Evolutionary conservation across 2,888 invertebrate species (phyloP).

Genomic region (Xanthia icteritia): DNA sequence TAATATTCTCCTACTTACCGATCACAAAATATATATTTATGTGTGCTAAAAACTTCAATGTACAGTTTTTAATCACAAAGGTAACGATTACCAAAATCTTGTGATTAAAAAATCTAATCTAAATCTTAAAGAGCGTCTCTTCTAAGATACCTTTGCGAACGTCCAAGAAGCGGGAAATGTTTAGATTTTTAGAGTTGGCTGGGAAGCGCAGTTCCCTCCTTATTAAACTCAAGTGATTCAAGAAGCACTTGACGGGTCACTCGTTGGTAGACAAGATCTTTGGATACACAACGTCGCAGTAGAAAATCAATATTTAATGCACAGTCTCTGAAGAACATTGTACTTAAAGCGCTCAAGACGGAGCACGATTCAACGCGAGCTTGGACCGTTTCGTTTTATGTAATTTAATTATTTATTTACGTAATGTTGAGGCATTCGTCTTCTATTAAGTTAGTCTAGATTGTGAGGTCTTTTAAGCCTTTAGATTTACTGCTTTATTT

Average conservation of each 20-base stretch:
- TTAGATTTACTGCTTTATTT: constrained; percentile 39
- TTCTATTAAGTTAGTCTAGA: constrained; percentile 59
- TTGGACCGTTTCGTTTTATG: constrained; percentile 45
- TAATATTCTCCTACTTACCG: constrained; percentile 27
- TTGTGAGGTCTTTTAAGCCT: constrained; percentile 36
- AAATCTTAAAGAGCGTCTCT: constrained; percentile 74
- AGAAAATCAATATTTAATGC: constrained; percentile 75
- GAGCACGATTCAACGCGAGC: constrained; percentile 38
- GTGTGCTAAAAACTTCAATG: neutral
- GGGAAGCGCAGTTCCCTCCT: constrained; percentile 81
- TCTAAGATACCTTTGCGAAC: constrained; percentile 56
- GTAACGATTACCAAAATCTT: constrained; percentile 38
- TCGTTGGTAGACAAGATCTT: constrained; percentile 81
- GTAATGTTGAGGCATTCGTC: constrained; percentile 47
- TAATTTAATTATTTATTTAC: constrained; percentile 66
- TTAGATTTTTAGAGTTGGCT: constrained; percentile 68
- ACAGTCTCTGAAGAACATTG: constrained; percentile 58
- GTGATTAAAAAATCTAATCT: constrained; percentile 39
- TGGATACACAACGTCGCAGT: constrained; percentile 70
- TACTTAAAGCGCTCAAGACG: constrained; percentile 48
- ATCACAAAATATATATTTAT: neutral
- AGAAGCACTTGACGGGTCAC: constrained; percentile 83
- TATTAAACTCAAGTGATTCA: constrained; percentile 86
- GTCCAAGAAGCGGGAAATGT: constrained; percentile 47
- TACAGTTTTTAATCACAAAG: constrained; percentile 52